Base-by-base conservation (phyloP, 1,140 invertebrate genomes). In the Artemia franciscana region DNA sequence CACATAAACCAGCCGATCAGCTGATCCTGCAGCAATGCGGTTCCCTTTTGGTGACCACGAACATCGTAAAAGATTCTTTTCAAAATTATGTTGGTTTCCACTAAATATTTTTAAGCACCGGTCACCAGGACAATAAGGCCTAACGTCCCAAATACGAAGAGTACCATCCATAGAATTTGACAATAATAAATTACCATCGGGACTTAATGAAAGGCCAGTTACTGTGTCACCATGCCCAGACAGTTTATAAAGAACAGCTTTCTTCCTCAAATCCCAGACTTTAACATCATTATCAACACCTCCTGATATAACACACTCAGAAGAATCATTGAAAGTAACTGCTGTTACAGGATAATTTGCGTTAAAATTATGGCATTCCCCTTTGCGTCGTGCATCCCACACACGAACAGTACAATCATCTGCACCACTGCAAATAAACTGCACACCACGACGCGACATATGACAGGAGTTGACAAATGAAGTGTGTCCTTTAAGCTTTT, bases 251-350 rank as follows among this genome's bases (percentile, higher is more conserved):
- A 91, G 71, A 27, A 94, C 74, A 61, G 85, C 82, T 72, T 91
- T 89, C 71, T 90, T 96, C 59, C 95, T 78, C 23, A 97, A 76
- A 74, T 98, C 96, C 94, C 94, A 99, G 1, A 96, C 86, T 80
- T 98, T 98, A 4, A 98, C 82, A 63, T 94, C 86, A 75, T 99
- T 99, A 72, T 99, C 96, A 59, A 99, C 89, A 4, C 96, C 95
- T 39, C 85, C 91, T 58, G 85, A 84, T 77, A 85, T 74, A 30
- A 85, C 73, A 75, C 94, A 90, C 71, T 98, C 93, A 0, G 90
- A 82, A 5, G 90, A 95, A 69, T 98, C 94, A 72, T 91, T 95
- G 71, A 98, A 98, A 7, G 87, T 81, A 1, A 96, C 88, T 0
- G 91, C 78, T 25, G 91, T 91, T 1, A 97, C 84, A 74, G 82